A percentile compares a stretch with the other conserved stretches of the same genome.
Evolutionary conservation across 2,797 vertebrate genomes (phyloP).

Genomic region (Holocentrus rufus): DNA sequence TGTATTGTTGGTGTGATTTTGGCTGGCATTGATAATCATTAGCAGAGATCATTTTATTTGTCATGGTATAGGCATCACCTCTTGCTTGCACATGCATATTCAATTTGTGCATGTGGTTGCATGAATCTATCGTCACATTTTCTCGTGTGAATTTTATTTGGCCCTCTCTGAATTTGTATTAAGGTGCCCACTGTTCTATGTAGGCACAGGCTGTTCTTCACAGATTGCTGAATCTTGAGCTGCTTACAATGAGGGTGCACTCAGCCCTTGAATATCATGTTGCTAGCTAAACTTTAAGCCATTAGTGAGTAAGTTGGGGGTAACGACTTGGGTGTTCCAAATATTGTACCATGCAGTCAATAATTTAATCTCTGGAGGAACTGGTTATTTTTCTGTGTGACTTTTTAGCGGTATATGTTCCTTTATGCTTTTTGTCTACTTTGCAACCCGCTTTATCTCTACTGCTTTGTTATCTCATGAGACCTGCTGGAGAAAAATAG

Average conservation of each 20-base stretch:
- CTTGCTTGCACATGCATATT: not conserved
- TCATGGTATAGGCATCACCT: too few species aligned
- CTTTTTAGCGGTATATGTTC: constrained; percentile 54
- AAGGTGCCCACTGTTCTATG: not conserved
- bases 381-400: constrained; percentile 57
- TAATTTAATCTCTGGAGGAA: constrained; percentile 64
- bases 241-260: constrained; percentile 19
- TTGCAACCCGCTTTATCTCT: constrained; percentile 63
- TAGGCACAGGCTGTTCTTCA: constrained; percentile 8
- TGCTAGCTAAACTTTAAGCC: constrained; percentile 34
- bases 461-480: constrained; percentile 71
- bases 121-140: constrained; percentile 9
- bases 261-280: constrained; percentile 12
- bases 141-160: constrained; percentile 14
- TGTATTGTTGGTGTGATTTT: too few species aligned
- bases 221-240: constrained; percentile 11
- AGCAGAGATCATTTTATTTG: too few species aligned
- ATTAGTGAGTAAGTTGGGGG: constrained; percentile 35
- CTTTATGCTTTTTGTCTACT: constrained; percentile 58
- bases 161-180: not conserved
- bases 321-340: constrained; percentile 46
- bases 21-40: too few species aligned
- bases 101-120: not conserved
- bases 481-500: constrained; percentile 65
- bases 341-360: constrained; percentile 48